These are phyloP conservation scores for Lithobates sylvaticus DNA, from an alignment of 2,797 vertebrate species.

Conservation along the genomic window DNA sequence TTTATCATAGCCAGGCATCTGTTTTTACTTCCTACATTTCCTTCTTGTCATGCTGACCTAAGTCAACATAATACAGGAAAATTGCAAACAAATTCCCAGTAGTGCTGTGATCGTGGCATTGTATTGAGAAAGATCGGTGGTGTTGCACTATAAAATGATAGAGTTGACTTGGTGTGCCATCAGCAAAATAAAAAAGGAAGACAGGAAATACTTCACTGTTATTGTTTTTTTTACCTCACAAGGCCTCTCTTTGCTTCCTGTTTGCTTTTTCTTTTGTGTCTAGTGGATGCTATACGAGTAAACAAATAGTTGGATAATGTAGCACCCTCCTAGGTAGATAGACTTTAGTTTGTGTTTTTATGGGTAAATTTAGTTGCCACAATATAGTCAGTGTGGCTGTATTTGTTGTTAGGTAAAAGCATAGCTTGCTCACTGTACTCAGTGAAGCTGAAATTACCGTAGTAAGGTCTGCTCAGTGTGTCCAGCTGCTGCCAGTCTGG, in stretches of 20 bases:
- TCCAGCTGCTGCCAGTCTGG: no score
- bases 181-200: not conserved
- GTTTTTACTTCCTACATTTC: slow-evolving; percentile 17
- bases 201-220: not conserved
- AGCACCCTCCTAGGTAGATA: no score
- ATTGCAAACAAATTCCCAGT: not conserved
- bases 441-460: no score
- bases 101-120: slow-evolving; percentile 18
- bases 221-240: slow-evolving; percentile 9
- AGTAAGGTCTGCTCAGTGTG: no score
- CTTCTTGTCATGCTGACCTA: slow-evolving; percentile 37
- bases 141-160: slow-evolving; percentile 7
- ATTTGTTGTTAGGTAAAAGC: no score
- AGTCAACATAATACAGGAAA: slow-evolving; percentile 11
- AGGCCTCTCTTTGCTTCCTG: slow-evolving; percentile 4
- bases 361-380: no score
- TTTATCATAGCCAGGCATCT: slow-evolving; percentile 14
- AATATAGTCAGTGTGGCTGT: no score
- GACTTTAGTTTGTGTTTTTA: no score
- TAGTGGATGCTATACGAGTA: not conserved
- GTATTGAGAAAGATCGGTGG: not conserved
- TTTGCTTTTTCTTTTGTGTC: not conserved
- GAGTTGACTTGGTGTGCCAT: not conserved
- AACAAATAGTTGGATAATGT: not conserved
- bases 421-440: no score